phyloP scores from a whole-genome alignment of 2,797 vertebrate genomes.

The Poliocrania exsul region DNA sequence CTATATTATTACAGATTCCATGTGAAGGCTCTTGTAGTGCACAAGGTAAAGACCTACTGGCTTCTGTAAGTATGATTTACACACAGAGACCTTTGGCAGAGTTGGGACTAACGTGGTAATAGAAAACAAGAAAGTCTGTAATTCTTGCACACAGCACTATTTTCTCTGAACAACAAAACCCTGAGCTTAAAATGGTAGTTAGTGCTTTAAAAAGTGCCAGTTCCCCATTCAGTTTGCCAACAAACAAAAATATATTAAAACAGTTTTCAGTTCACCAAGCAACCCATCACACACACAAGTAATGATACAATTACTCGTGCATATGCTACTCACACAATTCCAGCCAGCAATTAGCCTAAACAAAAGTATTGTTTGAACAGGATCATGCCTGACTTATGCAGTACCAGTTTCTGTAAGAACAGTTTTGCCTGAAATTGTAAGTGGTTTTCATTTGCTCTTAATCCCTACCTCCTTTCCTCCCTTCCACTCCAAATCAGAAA shows the following conservation, averaged over 20 bases:
- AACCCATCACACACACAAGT: background rate
- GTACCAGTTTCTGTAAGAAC: background rate
- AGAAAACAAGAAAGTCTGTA: background rate
- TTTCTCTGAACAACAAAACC: background rate
- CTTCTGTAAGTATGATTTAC: constrained; percentile 4
- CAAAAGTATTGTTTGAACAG: constrained; percentile 13
- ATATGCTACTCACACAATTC: background rate
- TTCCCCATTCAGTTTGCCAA: background rate
- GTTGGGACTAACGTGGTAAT: background rate
- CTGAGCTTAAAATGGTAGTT: background rate
- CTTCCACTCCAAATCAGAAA: constrained; percentile 37
- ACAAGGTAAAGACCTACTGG: background rate
- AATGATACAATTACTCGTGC: background rate
- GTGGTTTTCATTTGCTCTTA: constrained; percentile 42
- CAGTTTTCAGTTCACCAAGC: background rate
- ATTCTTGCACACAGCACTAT: background rate
- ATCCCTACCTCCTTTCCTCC: background rate
- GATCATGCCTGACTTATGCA: constrained; percentile 15
- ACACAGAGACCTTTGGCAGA: constrained; percentile 14
- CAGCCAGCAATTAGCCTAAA: constrained; percentile 34
- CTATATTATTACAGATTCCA: background rate
- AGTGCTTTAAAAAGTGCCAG: background rate
- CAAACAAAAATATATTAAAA: background rate
- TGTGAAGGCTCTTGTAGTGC: background rate
- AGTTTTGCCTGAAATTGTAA: constrained; percentile 33